Evolutionary conservation across 1,140 invertebrate genomes (phyloP).

Genomic region (Phthorimaea operculella): DNA sequence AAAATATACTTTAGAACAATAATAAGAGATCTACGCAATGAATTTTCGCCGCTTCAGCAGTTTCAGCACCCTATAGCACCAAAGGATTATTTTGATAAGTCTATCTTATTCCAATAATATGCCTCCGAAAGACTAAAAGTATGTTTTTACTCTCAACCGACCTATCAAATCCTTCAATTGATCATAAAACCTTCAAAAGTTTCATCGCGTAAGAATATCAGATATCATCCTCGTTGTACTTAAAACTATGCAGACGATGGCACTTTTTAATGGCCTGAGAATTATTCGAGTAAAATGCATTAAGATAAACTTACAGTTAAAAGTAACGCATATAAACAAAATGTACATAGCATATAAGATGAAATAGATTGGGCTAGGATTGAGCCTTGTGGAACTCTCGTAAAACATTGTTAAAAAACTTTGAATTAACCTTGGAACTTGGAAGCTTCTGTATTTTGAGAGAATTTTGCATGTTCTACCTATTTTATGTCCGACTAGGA

Average conservation of each 20-base stretch:
- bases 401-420: too few relatives aligned
- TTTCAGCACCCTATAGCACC: slow-evolving; percentile 41
- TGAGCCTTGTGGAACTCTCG: too few relatives aligned
- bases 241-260: slow-evolving; percentile 64
- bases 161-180: background rate
- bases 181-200: background rate
- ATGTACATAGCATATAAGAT: slow-evolving; percentile 46
- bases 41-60: slow-evolving; percentile 37
- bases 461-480: too few relatives aligned
- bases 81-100: slow-evolving; percentile 11
- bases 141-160: background rate
- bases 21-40: slow-evolving; percentile 48
- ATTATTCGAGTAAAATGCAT: slow-evolving; percentile 66
- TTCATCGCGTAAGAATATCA: slow-evolving; percentile 18
- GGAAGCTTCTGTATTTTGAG: too few relatives aligned
- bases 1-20: slow-evolving; percentile 54
- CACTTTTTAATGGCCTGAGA: slow-evolving; percentile 67
- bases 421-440: too few relatives aligned
- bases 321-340: slow-evolving; percentile 61
- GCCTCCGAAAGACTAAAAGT: background rate
- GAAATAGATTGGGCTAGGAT: too few relatives aligned
- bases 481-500: too few relatives aligned
- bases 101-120: background rate
- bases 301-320: slow-evolving; percentile 53
- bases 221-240: slow-evolving; percentile 52